These are phyloP conservation scores for Emmelina monodactyla DNA, from an alignment of 2,888 invertebrate genomes.

Conservation along the genomic window DNA sequence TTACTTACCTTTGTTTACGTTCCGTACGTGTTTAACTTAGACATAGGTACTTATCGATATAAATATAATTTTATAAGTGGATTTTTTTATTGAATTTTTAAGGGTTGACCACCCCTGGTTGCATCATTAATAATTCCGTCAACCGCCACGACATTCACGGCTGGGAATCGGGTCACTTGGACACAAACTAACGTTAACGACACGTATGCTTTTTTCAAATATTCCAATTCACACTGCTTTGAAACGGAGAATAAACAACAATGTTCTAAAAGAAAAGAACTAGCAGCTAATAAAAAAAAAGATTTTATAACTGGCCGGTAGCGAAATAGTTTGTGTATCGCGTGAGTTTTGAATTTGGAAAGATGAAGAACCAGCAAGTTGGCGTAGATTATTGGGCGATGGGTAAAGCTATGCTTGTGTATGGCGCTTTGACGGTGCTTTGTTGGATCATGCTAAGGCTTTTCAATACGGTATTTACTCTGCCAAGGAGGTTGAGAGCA, in stretches of 20 bases:
- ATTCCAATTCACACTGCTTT: constrained; percentile 1
- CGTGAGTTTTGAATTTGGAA: constrained; percentile 7
- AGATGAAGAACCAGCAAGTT: constrained; percentile 73
- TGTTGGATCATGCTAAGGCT: constrained; percentile 73
- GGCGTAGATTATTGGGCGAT: constrained; percentile 73
- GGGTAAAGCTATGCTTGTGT: constrained; percentile 69
- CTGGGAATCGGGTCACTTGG: constrained; percentile 49
- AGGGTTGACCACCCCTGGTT: constrained; percentile 27
- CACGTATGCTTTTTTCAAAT: no score
- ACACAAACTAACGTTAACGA: no score
- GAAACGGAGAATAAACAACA: neutral
- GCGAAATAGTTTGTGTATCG: constrained; percentile 5
- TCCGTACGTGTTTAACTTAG: no score
- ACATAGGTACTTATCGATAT: no score
- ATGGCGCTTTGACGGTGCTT: constrained; percentile 66
- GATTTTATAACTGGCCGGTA: no score
- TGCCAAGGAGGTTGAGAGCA: constrained; percentile 67
- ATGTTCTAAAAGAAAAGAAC: no score
- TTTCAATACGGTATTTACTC: constrained; percentile 70
- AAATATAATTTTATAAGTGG: no score
- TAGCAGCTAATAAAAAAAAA: no score
- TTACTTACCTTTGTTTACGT: no score
- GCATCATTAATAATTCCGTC: constrained; percentile 45
- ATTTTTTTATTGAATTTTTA: no score
- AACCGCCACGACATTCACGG: constrained; percentile 31